phyloP scores from a whole-genome alignment of 2,113 vertebrate genomes.

The Dendropsophus ebraccatus region DNA sequence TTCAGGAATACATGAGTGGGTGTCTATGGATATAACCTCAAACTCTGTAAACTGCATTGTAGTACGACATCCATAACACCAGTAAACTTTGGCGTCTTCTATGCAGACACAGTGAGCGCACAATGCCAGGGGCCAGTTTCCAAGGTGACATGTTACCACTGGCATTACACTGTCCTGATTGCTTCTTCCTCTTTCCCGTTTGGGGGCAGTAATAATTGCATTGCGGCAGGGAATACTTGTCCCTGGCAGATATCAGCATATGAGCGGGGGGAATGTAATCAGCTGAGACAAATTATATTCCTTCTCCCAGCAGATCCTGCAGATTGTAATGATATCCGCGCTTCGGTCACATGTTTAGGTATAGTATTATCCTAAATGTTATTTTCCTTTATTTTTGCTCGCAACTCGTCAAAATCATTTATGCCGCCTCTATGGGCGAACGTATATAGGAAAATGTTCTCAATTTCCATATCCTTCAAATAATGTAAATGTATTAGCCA shows the following conservation, averaged over 20 bases:
- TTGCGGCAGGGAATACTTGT: conserved; percentile 39
- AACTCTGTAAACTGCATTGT: background rate
- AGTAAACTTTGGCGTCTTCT: background rate
- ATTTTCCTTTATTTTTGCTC: conserved; percentile 38
- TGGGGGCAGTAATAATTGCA: conserved; percentile 43
- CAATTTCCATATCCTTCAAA: conserved; percentile 15
- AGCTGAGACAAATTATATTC: conserved; percentile 53
- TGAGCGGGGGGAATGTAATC: conserved; percentile 42
- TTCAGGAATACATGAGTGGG: too few species aligned
- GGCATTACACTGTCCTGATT: conserved; percentile 54
- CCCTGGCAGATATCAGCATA: conserved; percentile 34
- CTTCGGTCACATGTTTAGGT: conserved; percentile 6
- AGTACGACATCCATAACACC: background rate
- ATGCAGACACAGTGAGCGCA: conserved; percentile 15
- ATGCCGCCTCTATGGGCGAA: conserved; percentile 18
- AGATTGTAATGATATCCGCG: conserved; percentile 43
- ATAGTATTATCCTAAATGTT: conserved; percentile 27
- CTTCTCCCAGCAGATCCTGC: conserved; percentile 35
- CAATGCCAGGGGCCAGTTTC: conserved; percentile 31
- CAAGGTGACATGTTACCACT: conserved; percentile 52
- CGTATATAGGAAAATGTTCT: conserved; percentile 20
- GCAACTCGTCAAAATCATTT: conserved; percentile 26
- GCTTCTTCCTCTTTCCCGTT: conserved; percentile 49
- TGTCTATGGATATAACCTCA: background rate
- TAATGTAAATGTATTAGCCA: background rate